Base-by-base conservation (phyloP, 2,113 vertebrate genomes). In the Nibea coibor region DNA sequence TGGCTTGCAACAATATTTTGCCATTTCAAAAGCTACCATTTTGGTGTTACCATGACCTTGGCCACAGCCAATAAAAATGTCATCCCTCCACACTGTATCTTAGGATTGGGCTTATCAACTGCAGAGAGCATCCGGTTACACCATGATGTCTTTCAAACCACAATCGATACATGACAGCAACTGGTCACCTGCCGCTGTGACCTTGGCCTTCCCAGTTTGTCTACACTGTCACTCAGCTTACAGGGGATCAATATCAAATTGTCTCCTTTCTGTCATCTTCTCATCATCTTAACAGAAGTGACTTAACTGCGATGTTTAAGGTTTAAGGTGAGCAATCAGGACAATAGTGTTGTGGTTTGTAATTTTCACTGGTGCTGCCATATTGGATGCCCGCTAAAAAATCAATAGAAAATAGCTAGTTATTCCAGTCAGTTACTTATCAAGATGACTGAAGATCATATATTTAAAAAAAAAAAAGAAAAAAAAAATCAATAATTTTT, bases 111-210 rank as follows among this genome's bases (percentile, higher is more conserved):
- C 35, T 82, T n/a, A 71, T 72, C 72, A 66, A 65, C 45, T 5
- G 73, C 50, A 79, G 12, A 59, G 50, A 79, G 80, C 70, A 48
- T 88, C 66, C 12, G 19, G 82, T 90, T 88, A 66, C 84, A 78
- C 17, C 43, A 24, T 8, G 15, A 81, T 43, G 15, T 84, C 82
- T 81, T 77, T 84, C 71, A 76, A 77, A 87, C 75, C 78, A 70
- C 77, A 77, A 90, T 90, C 90, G 28, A 92, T 91, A 80, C 66
- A 61, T 43, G 43, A 78, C 69, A 80, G 61, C 45, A 48, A 78
- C 81, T 64, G 47, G 85, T 73, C 70, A 73, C 65, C 31, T 71
- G 76, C 79, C 12, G 16, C 42, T 63, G 62, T 82, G 86, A 93
- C 91, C 92, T 91, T 86, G 85, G 78, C 54, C 57, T 63, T 65